These are phyloP conservation scores for Luidia sarsii DNA, from an alignment of 53 echinoderm and acorn worm genomes.

Conservation along the genomic window DNA sequence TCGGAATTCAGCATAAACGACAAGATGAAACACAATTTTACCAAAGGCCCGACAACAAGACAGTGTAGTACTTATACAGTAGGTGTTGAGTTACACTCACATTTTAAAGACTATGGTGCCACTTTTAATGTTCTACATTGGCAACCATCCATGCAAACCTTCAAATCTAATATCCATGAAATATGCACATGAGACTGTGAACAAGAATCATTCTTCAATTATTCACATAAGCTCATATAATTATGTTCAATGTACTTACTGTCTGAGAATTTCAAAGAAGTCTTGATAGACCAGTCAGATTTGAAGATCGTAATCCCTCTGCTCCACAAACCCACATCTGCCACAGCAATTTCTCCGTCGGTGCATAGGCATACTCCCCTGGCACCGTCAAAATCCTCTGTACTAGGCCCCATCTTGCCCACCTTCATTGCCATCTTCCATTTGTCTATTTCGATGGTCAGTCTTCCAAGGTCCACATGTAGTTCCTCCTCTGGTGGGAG, in stretches of 20 bases:
- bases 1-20: too few species aligned
- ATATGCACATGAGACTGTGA: too few species aligned
- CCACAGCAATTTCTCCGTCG: conserved; percentile 19
- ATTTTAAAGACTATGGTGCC: too few species aligned
- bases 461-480: conserved; percentile 13
- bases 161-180: too few species aligned
- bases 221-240: too few species aligned
- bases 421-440: conserved; percentile 29
- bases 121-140: too few species aligned
- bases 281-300: conserved; percentile 22
- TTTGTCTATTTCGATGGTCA: conserved; percentile 1
- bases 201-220: too few species aligned
- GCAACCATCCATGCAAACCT: too few species aligned
- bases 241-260: conserved; percentile 48
- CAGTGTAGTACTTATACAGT: too few species aligned
- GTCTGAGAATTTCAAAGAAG: conserved; percentile 9
- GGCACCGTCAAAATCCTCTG: conserved; percentile 30
- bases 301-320: conserved; percentile 18
- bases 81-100: too few species aligned
- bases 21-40: too few species aligned
- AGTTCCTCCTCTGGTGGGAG: not conserved
- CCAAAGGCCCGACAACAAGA: too few species aligned
- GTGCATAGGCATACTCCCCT: conserved; percentile 15
- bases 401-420: conserved; percentile 6
- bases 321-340: conserved; percentile 36